Base-by-base conservation (phyloP, 2,888 invertebrate genomes). In the Anthophora plumipes region DNA sequence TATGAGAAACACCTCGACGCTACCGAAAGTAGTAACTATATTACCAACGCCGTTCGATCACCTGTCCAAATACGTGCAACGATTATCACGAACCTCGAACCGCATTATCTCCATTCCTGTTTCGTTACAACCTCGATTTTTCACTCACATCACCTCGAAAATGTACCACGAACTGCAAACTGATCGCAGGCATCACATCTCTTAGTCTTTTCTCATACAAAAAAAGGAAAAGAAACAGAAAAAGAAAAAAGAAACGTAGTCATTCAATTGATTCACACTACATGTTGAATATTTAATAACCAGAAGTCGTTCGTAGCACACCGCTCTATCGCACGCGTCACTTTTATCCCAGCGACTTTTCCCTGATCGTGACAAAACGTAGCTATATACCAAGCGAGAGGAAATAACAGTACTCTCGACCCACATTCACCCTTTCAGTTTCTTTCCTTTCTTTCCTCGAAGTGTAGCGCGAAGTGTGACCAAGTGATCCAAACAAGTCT, bases 1-100 rank as follows among this genome's bases (percentile, higher is more conserved):
- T 71, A 79, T 81, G 43, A 77, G 71, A 84, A 81, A 86, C 82
- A 82, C 73, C 76, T 80, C 75, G 82, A 84, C 78, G 74, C 80
- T 84, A 82, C 60, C 55, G 67, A 76, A 77, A 83, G 84, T 84
- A 82, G 84, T 86, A 80, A 86, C 72, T 86, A 77, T 80, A 82
- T 82, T 82, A 86, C 71, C 84, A 83, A 82, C 79, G 78, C 70
- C 80, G 63, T 64, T 63, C 73, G 54, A 66, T 83, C 74, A 39
- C 54, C 57, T 57, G 66, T 66, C 59, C 48, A 69, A 68, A 55
- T 64, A 9, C 59, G 54, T 57, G 20, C 55, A 67, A 64, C 60
- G 31, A 60, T 73, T 50, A 48, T 39, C 63, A 57, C 25, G 39
- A 22, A 22, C 50, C 54, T 54, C 67, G 64, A 43, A 54, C 31